Evolutionary conservation across 1,140 invertebrate species (phyloP).

Genomic region (Microvelia longipes): DNA sequence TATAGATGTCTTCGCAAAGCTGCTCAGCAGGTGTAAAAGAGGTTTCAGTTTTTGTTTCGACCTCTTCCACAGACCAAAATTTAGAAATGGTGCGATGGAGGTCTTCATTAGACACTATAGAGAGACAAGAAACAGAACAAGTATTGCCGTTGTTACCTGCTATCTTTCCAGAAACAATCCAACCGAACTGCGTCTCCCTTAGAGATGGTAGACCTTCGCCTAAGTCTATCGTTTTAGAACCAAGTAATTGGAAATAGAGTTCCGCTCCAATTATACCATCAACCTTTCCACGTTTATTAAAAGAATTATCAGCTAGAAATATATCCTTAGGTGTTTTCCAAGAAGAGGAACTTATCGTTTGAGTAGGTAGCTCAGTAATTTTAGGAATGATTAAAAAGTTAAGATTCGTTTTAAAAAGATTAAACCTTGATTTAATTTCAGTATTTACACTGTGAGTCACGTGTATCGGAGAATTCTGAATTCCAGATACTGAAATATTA

Average conservation of each 20-base stretch:
- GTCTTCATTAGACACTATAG: neutral
- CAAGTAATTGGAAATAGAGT: neutral
- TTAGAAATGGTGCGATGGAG: neutral
- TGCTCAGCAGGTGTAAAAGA: neutral
- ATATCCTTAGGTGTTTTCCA: neutral
- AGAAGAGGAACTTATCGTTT: neutral
- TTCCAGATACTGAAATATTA: neutral
- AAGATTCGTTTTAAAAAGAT: neutral
- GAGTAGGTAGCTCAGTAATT: neutral
- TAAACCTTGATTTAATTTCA: neutral
- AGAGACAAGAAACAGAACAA: neutral
- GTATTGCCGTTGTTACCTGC: neutral
- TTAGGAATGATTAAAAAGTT: neutral
- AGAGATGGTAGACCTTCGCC: neutral
- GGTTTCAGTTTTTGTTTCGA: neutral
- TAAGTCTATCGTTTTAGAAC: neutral
- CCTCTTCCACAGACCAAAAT: neutral
- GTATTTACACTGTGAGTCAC: neutral
- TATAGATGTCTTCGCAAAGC: neutral
- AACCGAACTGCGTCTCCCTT: neutral
- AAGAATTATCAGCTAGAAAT: neutral
- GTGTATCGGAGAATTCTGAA: neutral
- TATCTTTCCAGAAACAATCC: neutral
- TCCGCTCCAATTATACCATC: neutral
- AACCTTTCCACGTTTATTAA: neutral